phyloP scores from a whole-genome alignment of 2,113 vertebrate genomes.

The Cinclus mexicanus region DNA sequence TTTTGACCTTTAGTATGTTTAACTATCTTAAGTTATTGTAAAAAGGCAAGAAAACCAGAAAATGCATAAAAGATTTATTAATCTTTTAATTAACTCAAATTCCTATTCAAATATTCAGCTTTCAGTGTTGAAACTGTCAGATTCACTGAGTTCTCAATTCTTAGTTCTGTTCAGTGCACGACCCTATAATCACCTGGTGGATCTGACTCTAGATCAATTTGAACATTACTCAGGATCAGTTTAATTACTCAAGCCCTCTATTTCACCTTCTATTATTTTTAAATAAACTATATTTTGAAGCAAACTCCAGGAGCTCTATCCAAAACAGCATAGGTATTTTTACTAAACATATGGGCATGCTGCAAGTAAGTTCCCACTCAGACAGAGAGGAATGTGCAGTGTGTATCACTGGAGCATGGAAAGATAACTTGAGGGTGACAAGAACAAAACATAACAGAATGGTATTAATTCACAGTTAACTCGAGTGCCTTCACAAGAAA shows the following conservation, averaged over 20 bases:
- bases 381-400: background rate
- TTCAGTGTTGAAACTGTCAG: background rate
- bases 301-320: background rate
- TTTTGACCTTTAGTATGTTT: background rate
- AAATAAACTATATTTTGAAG: background rate
- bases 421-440: background rate
- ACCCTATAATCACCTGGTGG: background rate
- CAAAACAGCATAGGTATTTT: background rate
- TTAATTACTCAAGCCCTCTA: background rate
- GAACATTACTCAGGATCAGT: background rate
- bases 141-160: background rate
- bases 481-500: background rate
- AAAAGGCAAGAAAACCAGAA: background rate
- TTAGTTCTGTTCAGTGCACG: background rate
- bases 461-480: background rate
- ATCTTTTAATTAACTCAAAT: background rate
- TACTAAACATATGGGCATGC: background rate
- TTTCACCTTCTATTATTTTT: background rate
- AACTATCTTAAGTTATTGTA: background rate
- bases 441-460: background rate
- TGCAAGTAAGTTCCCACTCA: background rate
- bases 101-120: background rate
- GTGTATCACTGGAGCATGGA: background rate
- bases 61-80: background rate
- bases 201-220: background rate